A percentile compares a stretch with the other conserved stretches of the same genome.
Evolutionary conservation across 2,888 invertebrate genomes (phyloP).

Genomic region (Ceramica pisi): DNA sequence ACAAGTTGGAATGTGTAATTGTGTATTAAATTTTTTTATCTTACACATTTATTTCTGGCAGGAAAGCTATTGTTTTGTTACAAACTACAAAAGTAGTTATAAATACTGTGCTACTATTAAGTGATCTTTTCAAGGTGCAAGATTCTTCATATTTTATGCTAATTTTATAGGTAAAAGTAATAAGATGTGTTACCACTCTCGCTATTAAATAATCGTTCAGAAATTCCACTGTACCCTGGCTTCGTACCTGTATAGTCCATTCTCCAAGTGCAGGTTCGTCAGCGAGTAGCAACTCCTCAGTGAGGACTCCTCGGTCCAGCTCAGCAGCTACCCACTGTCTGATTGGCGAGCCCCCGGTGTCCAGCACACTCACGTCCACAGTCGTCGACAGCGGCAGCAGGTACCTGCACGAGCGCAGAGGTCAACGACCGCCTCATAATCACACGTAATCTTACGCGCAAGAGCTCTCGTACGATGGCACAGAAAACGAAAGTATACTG

Average conservation of each 20-base stretch:
- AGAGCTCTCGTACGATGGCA: constrained; percentile 78
- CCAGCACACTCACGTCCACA: constrained; percentile 84
- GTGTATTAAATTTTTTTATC: not conserved
- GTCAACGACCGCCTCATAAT: constrained; percentile 82
- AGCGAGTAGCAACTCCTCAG: constrained; percentile 94
- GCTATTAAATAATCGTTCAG: too few species aligned
- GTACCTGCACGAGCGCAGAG: constrained; percentile 78
- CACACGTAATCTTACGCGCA: constrained; percentile 85
- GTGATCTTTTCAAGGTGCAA: not conserved
- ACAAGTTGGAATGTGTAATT: not conserved
- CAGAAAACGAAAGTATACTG: constrained; percentile 86
- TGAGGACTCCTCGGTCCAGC: constrained; percentile 94
- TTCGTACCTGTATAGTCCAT: constrained; percentile 94
- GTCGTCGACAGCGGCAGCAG: constrained; percentile 82
- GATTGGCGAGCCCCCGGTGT: constrained; percentile 93
- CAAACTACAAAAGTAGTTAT: not conserved
- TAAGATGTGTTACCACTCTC: not conserved
- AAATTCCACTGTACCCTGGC: not conserved
- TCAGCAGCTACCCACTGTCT: constrained; percentile 94
- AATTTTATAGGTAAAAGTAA: not conserved
- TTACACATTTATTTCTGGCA: not conserved
- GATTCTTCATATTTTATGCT: not conserved
- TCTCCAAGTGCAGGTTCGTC: constrained; percentile 96
- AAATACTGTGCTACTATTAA: not conserved
- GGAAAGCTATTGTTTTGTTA: not conserved